phyloP scores from a whole-genome alignment of 1,140 invertebrate genomes.

The Drosophila cardini region DNA sequence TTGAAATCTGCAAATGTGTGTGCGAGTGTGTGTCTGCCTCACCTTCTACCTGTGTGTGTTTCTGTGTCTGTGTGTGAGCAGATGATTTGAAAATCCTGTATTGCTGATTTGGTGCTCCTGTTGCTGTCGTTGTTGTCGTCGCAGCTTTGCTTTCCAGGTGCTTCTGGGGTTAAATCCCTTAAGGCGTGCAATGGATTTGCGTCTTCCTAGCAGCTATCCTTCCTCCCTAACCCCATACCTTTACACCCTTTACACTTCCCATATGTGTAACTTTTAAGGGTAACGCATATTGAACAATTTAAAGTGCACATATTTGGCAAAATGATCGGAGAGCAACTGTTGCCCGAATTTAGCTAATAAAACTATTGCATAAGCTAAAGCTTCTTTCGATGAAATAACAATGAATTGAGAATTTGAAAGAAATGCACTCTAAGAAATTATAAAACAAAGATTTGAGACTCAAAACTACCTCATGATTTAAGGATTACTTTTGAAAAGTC shows the following conservation, averaged over 20 bases:
- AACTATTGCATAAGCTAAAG: slow-evolving; percentile 14
- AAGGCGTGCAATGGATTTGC: slow-evolving; percentile 69
- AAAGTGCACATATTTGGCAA: slow-evolving; percentile 35
- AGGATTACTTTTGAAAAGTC: too few relatives aligned
- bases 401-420: not conserved
- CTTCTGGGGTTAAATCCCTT: slow-evolving; percentile 71
- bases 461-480: too few relatives aligned
- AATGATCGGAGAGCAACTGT: slow-evolving; percentile 11
- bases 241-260: not conserved
- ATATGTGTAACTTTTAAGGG: slow-evolving; percentile 20
- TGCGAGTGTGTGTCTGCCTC: slow-evolving; percentile 10
- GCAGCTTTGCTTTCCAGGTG: slow-evolving; percentile 78
- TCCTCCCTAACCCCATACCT: not conserved
- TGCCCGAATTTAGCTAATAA: slow-evolving; percentile 14
- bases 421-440: not conserved
- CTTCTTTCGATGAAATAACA: not conserved
- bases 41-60: slow-evolving; percentile 1
- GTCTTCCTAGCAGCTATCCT: slow-evolving; percentile 18
- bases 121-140: slow-evolving; percentile 51
- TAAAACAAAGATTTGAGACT: too few relatives aligned
- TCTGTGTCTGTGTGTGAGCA: slow-evolving; percentile 41
- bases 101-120: slow-evolving; percentile 73
- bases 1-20: slow-evolving; percentile 71
- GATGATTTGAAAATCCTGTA: slow-evolving; percentile 82
- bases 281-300: slow-evolving; percentile 36